Percentiles rank a stretch among this genome's conserved stretches.
These are phyloP conservation scores for Brevimyrus niger DNA, from an alignment of 2,113 vertebrate species.

Conservation along the genomic window DNA sequence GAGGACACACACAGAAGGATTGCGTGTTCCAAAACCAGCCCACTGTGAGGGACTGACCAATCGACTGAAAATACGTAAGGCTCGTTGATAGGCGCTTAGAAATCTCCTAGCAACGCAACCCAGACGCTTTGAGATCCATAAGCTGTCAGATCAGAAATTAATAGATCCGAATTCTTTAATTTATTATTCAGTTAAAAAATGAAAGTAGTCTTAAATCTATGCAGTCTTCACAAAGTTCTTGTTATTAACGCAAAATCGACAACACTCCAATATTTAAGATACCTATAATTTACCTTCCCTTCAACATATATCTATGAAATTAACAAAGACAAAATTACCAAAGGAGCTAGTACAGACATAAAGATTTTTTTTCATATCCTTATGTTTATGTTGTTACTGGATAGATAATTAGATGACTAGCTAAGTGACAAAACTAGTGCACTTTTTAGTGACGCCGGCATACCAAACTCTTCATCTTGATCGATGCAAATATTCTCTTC, in stretches of 20 bases:
- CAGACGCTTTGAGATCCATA: not conserved
- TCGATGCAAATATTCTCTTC: slow-evolving; percentile 45
- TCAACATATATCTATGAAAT: not conserved
- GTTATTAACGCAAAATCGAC: not conserved
- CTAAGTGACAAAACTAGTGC: not conserved
- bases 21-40: not conserved
- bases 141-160: not conserved
- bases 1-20: not conserved
- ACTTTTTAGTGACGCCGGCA: slow-evolving; percentile 16
- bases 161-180: not conserved
- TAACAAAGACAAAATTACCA: not conserved
- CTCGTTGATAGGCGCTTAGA: not conserved
- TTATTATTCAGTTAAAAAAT: not conserved
- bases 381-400: not conserved
- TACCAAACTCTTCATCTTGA: slow-evolving; percentile 64
- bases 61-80: not conserved
- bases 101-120: not conserved
- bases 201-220: not conserved
- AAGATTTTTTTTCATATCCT: not conserved
- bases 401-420: not conserved
- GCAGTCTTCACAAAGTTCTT: not conserved
- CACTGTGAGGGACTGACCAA: not conserved
- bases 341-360: not conserved
- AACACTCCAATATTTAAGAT: not conserved
- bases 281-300: not conserved